These are phyloP conservation scores for Podabrus alpinus DNA, from an alignment of 2,888 invertebrate species.

Conservation along the genomic window DNA sequence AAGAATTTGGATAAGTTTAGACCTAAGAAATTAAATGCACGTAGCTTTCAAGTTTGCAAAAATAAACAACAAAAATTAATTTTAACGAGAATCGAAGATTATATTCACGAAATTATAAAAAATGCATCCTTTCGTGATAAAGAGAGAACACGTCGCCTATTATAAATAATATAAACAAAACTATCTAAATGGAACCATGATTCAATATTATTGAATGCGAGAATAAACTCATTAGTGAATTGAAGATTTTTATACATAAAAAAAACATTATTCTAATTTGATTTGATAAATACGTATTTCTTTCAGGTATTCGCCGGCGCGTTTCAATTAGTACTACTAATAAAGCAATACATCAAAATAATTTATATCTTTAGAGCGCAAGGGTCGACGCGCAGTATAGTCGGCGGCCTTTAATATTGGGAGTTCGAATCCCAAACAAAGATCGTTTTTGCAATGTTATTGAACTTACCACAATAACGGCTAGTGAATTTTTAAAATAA, in stretches of 20 bases:
- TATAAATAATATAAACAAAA: background rate
- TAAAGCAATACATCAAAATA: no score
- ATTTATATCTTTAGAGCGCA: background rate
- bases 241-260: background rate
- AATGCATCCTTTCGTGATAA: background rate
- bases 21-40: background rate
- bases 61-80: background rate
- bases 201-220: background rate
- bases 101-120: background rate
- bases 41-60: background rate
- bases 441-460: background rate
- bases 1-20: background rate
- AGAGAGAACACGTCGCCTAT: background rate
- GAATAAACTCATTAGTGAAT: background rate
- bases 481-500: no score
- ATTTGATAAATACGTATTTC: background rate
- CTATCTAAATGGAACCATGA: background rate
- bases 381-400: background rate
- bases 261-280: background rate
- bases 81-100: background rate
- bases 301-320: no score
- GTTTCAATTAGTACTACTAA: no score
- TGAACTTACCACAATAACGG: no score
- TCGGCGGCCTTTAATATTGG: background rate
- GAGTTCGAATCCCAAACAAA: background rate